Conservation (phyloP, 37 sponge, comb jelly and placozoan genomes). For the Halichondria panicea region DNA sequence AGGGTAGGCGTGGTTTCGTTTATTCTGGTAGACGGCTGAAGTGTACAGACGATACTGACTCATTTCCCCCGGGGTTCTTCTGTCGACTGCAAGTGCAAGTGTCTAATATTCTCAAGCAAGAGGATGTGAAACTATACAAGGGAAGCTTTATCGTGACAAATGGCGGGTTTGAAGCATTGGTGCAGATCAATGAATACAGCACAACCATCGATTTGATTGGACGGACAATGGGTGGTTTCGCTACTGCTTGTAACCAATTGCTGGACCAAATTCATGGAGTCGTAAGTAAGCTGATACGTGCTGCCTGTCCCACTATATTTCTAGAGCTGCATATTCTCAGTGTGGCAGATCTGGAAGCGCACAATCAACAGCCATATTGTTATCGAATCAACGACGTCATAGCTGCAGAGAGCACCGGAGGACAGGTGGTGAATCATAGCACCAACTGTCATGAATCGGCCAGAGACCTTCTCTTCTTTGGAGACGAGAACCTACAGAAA, state of each 20-base stretch:
- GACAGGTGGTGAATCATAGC: constrained; percentile 13
- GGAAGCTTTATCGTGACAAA: constrained; percentile 50
- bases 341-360: constrained; percentile 42
- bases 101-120: background rate
- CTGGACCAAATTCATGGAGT: constrained; percentile 54
- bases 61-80: constrained; percentile 74
- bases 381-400: constrained; percentile 53
- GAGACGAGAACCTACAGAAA: constrained; percentile 15
- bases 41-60: constrained; percentile 52
- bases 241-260: constrained; percentile 27
- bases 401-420: constrained; percentile 1
- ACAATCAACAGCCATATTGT: constrained; percentile 22
- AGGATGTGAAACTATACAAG: constrained; percentile 33
- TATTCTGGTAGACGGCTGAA: constrained; percentile 51
- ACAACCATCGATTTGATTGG: constrained; percentile 42
- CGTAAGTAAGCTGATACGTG: constrained; percentile 35
- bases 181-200: constrained; percentile 8
- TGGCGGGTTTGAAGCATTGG: constrained; percentile 35
- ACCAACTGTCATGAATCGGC: constrained; percentile 26
- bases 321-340: constrained; percentile 47
- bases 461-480: constrained; percentile 60
- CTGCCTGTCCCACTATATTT: constrained; percentile 64
- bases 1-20: background rate
- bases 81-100: constrained; percentile 63
- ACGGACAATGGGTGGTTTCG: constrained; percentile 9